These are phyloP conservation scores for Acleris literana DNA, from an alignment of 2,888 invertebrate genomes.

Conservation along the genomic window DNA sequence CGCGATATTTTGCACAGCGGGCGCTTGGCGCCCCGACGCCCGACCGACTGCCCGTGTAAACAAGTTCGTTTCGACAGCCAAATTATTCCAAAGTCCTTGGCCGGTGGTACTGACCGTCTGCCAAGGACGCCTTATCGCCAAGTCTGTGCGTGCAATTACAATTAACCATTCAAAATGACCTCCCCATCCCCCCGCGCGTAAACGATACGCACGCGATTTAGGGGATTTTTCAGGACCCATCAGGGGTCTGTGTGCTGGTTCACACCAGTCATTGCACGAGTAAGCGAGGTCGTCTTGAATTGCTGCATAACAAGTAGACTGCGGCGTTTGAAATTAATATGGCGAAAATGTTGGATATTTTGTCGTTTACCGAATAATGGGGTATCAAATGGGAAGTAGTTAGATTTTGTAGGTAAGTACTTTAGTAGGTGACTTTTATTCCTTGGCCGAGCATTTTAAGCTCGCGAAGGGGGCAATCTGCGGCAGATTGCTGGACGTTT, in stretches of 20 bases:
- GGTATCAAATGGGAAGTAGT: conserved; percentile 40
- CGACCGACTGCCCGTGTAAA: conserved; percentile 68
- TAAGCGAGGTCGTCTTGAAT: conserved; percentile 76
- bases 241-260: conserved; percentile 47
- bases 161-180: conserved; percentile 52
- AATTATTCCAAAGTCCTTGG: conserved; percentile 76
- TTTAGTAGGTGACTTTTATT: conserved; percentile 8
- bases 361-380: conserved; percentile 53
- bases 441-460: background rate
- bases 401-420: background rate
- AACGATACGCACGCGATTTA: conserved; percentile 46
- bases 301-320: conserved; percentile 79
- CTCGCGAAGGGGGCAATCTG: conserved; percentile 5
- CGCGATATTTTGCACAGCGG: conserved; percentile 65
- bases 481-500: conserved; percentile 6
- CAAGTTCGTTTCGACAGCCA: conserved; percentile 53
- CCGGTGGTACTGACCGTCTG: conserved; percentile 67
- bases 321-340: conserved; percentile 77
- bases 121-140: conserved; percentile 72
- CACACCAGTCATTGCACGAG: conserved; percentile 56
- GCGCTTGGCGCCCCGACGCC: conserved; percentile 57
- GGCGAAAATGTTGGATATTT: conserved; percentile 61
- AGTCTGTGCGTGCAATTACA: conserved; percentile 70
- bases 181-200: conserved; percentile 46
- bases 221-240: conserved; percentile 40